Evolutionary conservation across 1,140 invertebrate species (phyloP), one percentile per base, ranked within the genome.

Genomic region (Calliopsis andreniformis): DNA sequence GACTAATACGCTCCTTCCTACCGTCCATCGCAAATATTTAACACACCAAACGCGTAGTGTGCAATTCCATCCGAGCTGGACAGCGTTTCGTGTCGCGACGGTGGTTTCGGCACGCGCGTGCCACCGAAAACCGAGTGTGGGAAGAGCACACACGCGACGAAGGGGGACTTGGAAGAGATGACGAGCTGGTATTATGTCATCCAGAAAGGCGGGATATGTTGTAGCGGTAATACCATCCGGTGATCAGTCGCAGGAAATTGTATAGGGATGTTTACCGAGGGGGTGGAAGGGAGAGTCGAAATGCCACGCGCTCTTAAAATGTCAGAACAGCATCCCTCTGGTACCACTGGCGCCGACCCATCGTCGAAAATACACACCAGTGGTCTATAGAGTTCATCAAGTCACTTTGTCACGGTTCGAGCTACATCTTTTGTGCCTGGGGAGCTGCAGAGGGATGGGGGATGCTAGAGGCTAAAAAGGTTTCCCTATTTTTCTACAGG

Each of bases 201-300:
- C 82, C 87, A 84, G 82, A 85, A 88, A 87, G 87, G 79, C 84
- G 78, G 86, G 82, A 87, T 87, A 89, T 85, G 84, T 85, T 85
- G 71, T 83, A 18, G 76, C 79, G 71, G 79, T 86, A 83, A 88
- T 89, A 88, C 85, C 75, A 75, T 73, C 78, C 78, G 78, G 56
- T 70, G 86, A 88, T 87, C 87, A 79, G 86, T n/a, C n/a, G n/a
- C n/a, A 90, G 89, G 88, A 90, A 90, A 91, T 90, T 91, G 88
- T 86, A 84, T 84, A 55, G 83, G 86, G 85, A 75, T 79, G 80
- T 82, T 87, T 78, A 89, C 85, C 84, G 73, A 87, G 82, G 85
- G 78, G 77, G 51, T 59, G 78, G 80, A 64, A 75, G 67, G 69
- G 18, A 20, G 56, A 28, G 81, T 80, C 81, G 76, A 88, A 89